phyloP scores from a whole-genome alignment of 2,797 vertebrate genomes.

The Chromobotia macracanthus region DNA sequence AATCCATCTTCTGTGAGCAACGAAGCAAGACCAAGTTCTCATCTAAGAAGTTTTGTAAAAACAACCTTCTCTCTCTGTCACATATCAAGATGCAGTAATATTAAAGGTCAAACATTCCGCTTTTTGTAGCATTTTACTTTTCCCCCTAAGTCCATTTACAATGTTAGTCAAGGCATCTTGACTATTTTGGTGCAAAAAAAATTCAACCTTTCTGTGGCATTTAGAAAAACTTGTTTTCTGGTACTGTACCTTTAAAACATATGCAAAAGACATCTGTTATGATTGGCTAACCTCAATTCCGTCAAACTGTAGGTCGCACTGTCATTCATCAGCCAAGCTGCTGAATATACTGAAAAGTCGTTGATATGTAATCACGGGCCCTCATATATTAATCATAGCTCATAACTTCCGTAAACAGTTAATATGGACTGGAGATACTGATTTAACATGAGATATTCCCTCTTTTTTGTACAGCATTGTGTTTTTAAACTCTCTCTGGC shows the following conservation, averaged over 20 bases:
- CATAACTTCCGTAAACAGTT: background rate
- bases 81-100: background rate
- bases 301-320: background rate
- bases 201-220: background rate
- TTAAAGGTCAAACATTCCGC: background rate
- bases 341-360: background rate
- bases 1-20: conserved; percentile 12
- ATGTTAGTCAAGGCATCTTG: background rate
- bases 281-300: background rate
- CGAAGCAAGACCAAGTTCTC: background rate
- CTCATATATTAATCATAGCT: background rate
- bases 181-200: background rate
- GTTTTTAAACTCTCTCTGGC: conserved; percentile 9
- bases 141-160: background rate
- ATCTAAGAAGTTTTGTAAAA: conserved; percentile 2
- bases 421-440: background rate
- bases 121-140: background rate
- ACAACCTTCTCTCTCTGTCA: conserved; percentile 6
- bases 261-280: background rate
- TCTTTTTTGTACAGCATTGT: background rate
- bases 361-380: background rate
- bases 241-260: background rate
- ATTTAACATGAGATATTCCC: background rate
- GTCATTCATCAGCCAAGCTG: background rate
- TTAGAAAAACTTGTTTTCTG: background rate